phyloP scores from a whole-genome alignment of 2,888 invertebrate genomes.

The Drosophila nr. perissopoda region DNA sequence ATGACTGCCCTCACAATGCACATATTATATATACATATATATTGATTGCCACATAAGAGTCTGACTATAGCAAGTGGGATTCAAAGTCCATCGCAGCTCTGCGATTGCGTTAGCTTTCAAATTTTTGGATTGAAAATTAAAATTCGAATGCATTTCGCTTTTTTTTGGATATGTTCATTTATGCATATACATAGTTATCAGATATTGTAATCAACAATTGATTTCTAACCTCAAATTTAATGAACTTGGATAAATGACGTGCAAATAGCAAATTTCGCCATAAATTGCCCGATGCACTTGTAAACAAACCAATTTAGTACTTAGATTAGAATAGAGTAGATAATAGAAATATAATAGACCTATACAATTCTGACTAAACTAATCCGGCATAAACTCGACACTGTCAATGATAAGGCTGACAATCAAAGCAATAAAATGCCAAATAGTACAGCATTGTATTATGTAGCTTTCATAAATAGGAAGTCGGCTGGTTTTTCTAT shows the following conservation, averaged over 20 bases:
- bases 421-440: constrained; percentile 29
- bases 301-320: constrained; percentile 26
- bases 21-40: neutral
- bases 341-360: constrained; percentile 8
- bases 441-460: constrained; percentile 12
- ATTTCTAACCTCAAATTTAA: neutral
- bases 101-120: neutral
- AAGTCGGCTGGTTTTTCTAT: constrained; percentile 21
- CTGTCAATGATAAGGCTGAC: constrained; percentile 32
- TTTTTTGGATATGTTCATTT: neutral
- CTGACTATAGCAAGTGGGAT: neutral
- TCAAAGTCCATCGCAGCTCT: neutral
- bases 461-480: constrained; percentile 25
- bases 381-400: constrained; percentile 38
- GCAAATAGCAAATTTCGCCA: neutral
- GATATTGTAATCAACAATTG: neutral
- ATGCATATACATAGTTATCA: neutral
- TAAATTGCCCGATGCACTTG: neutral
- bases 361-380: constrained; percentile 10
- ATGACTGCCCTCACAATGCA: neutral
- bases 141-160: neutral
- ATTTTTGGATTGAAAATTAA: neutral
- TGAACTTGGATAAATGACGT: neutral
- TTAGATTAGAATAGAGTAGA: constrained; percentile 10
- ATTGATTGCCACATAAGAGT: neutral